Base-by-base conservation (phyloP, 1,140 invertebrate species). In the Dreissena polymorpha region DNA sequence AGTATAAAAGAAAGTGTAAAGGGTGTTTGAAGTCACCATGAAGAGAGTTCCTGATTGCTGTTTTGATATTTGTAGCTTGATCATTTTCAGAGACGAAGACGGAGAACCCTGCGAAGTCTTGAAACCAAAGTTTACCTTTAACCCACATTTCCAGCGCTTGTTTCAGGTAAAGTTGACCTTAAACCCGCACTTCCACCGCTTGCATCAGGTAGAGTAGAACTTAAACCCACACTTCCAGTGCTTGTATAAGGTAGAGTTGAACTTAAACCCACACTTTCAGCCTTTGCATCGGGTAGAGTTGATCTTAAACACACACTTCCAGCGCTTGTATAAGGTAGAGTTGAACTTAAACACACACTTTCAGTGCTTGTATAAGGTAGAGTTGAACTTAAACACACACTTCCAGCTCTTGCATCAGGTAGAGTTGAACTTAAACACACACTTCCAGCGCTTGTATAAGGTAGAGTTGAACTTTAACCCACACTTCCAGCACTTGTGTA, bases 291-390 rank as follows among this genome's bases (percentile, higher is more conserved):
- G 93, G 90, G 93, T 93, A 92, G 92, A n/a, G 71, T 70, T 89
- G 12, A 90, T 88, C 60, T 92, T 93, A 84, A 93, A 93, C 85
- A 93, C 93, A 10, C 89, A 92, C 84, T 90, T 93, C 64, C 93
- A 94, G 85, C 82, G 92, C 67, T 86, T 93, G 3, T 94, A 91
- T 85, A 93, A 94, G 90, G 93, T 93, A 88, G 70, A n/a, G 64
- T 72, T 25, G 12, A 90, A 88, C 60, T 92, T 93, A 84, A 93
- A 93, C 85, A 93, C 93, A 10, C 89, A 92, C 84, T 90, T 93
- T 67, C 93, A 94, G 85, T 82, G 92, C 67, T 86, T 93, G 3
- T 94, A 91, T 85, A 93, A 94, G 90, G 93, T 93, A 92, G 92
- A n/a, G 71, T 70, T 89, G 12, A 90, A 88, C 60, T 92, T 93